Base-by-base conservation (phyloP, 2,888 invertebrate genomes). In the Calephelis perditalis region DNA sequence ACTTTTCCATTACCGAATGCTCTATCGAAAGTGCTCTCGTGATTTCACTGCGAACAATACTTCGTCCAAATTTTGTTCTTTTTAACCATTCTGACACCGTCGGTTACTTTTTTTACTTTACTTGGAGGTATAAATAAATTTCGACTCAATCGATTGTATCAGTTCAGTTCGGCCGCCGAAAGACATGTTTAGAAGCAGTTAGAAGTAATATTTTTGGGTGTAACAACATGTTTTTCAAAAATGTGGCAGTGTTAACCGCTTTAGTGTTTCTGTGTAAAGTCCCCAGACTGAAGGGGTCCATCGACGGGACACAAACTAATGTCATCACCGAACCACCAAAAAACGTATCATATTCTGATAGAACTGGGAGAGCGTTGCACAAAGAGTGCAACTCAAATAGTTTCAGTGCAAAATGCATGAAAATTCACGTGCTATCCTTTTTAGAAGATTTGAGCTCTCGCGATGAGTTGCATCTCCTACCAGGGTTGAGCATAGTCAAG, bases 401-500 rank as follows among this genome's bases (percentile, higher is more conserved):
- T 40, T 69, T 90, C 0, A 95, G 94, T 76, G 90, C 94, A 36
- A 95, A 95, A 75, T 96, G 96, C 74, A 82, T 96, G 47, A 96
- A 96, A 76, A 86, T 96, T 65, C 96, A 96, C 71, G 92, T 95
- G 56, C 92, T 96, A 2, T 94, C 94, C 5, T 93, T 96, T 73
- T 91, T 96, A 66, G 96, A 96, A 74, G 93, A 94, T 57, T 75
- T 96, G 44, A 93, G 94, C 68, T 94, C 94, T 73, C 92, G 93
- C 67, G 92, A 94, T 70, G 93, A 95, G 77, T 91, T 95, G 6
- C 92, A 91, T 65, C 91, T 96, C 10, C 74, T 95, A 8, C 95
- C 96, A 0, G 96, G 96, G 65, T 88, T 96, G n/a, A 94, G 94
- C 68, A 92, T 96, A 37, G 93, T 96, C 9, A 94, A 93, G 64